These are phyloP conservation scores for Sclerurus mexicanus DNA, from an alignment of 2,113 vertebrate species.

Conservation along the genomic window DNA sequence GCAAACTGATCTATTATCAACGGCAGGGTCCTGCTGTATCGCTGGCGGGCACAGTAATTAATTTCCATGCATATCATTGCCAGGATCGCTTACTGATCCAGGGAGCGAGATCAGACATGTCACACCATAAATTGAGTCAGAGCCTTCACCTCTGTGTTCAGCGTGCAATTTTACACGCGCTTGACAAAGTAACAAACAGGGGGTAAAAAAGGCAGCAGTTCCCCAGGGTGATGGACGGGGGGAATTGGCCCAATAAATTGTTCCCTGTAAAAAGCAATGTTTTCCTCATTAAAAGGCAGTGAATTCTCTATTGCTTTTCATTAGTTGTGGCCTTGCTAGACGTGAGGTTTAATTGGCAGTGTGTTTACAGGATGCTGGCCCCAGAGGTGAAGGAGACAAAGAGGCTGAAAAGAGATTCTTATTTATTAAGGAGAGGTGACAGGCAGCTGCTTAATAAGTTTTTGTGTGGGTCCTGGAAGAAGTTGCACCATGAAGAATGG, in stretches of 20 bases:
- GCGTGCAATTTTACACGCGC: constrained; percentile 75
- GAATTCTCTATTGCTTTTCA: constrained; percentile 99
- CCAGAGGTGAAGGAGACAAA: constrained; percentile 78
- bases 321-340: constrained; percentile 91
- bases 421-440: constrained; percentile 98
- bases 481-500: constrained; percentile 55
- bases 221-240: constrained; percentile 86
- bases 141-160: constrained; percentile 77
- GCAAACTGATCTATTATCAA: constrained; percentile 73
- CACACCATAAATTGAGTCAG: constrained; percentile 88
- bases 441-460: constrained; percentile 92
- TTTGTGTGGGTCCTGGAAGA: constrained; percentile 63
- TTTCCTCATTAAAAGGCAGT: constrained; percentile 98
- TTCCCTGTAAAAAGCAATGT: constrained; percentile 91
- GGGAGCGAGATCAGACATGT: constrained; percentile 82
- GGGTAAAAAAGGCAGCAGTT: constrained; percentile 73
- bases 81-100: constrained; percentile 84
- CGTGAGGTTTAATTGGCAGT: constrained; percentile 93
- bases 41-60: constrained; percentile 80
- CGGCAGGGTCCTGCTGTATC: constrained; percentile 39
- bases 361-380: constrained; percentile 82
- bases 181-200: constrained; percentile 82
- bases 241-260: constrained; percentile 98
- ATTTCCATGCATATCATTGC: constrained; percentile 93
- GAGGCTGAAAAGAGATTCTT: constrained; percentile 91